Base-by-base conservation (phyloP, 2,113 vertebrate genomes). In the Mastomys coucha region DNA sequence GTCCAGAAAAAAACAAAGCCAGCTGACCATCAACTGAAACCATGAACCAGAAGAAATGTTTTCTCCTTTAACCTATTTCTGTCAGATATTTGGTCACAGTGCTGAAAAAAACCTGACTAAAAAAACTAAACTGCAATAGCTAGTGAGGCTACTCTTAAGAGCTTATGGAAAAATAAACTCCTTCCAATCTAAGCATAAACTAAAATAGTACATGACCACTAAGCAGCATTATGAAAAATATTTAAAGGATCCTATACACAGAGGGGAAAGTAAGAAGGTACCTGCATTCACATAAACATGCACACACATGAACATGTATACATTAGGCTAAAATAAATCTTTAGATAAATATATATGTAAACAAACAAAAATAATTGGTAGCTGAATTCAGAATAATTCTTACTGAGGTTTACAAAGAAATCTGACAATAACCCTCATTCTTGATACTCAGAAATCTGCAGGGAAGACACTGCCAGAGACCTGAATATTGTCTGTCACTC, bases 331-430 rank as follows among this genome's bases (percentile, higher is more conserved):
- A 77, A 80, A 36, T 53, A 56, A 56, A 36, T 67, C 26, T 67
- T 67, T 67, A 67, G 31, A 67, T 7, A 80, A 56, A 56, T 20
- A 49, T 8, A 36, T 39, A 58, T 82, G 20, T 58, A 39, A 84
- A 39, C 56, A 42, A 42, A 63, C 36, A 56, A 42, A 85, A 65
- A 53, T 33, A 72, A 92, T 33, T 91, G 42, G 42, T 97, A 96
- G 94, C 78, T 92, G 89, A 98, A 97, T 96, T 97, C 53, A 67
- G 84, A 88, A 70, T 65, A 97, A 96, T 97, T 98, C 97, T 93
- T 95, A 96, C 36, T 91, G 87, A 98, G 33, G 31, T 78, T 42
- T 85, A 77, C 78, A 94, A 84, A 94, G 82, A 72, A 7, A 5
- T 6, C 75, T 53, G 49, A 60, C n/a, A 82, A 94, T n/a, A 53